Evolutionary conservation across 1,140 invertebrate genomes (phyloP).

Genomic region (Dicyema japonicum): DNA sequence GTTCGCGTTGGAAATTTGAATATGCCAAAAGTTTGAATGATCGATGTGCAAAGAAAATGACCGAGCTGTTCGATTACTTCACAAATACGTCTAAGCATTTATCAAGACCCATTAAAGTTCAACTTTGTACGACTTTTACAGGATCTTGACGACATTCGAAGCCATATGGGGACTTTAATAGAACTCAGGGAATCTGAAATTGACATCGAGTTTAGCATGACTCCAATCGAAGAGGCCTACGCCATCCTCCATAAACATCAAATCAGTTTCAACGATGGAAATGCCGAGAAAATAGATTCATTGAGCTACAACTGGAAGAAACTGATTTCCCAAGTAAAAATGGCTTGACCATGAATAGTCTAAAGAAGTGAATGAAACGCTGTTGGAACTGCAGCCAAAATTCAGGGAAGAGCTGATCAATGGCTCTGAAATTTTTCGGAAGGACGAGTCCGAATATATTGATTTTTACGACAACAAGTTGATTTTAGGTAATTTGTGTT

Average conservation of each 20-base stretch:
- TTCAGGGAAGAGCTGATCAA: constrained; percentile 16
- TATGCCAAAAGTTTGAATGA: constrained; percentile 64
- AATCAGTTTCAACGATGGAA: constrained; percentile 49
- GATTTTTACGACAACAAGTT: constrained; percentile 13
- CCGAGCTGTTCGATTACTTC: constrained; percentile 22
- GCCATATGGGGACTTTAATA: constrained; percentile 58
- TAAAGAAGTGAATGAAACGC: constrained; percentile 2
- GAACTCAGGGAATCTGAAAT: constrained; percentile 73
- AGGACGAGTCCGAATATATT: constrained; percentile 10
- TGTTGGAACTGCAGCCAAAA: constrained; percentile 15
- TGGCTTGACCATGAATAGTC: constrained; percentile 1
- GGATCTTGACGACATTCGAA: constrained; percentile 59
- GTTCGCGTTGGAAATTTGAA: constrained; percentile 41
- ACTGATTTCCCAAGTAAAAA: constrained; percentile 26
- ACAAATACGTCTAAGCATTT: constrained; percentile 15
- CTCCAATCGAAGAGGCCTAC: constrained; percentile 73
- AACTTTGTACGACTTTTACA: constrained; percentile 48
- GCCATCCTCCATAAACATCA: constrained; percentile 54
- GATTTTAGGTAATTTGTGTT: not conserved
- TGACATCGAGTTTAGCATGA: constrained; percentile 61
- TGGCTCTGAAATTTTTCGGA: constrained; percentile 13
- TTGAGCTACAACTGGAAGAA: constrained; percentile 53
- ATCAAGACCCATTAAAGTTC: constrained; percentile 4
- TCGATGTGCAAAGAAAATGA: constrained; percentile 65
- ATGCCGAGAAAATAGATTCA: constrained; percentile 60